Evolutionary conservation across 2,888 invertebrate species (phyloP).

Genomic region (Marronus borbonicus): DNA sequence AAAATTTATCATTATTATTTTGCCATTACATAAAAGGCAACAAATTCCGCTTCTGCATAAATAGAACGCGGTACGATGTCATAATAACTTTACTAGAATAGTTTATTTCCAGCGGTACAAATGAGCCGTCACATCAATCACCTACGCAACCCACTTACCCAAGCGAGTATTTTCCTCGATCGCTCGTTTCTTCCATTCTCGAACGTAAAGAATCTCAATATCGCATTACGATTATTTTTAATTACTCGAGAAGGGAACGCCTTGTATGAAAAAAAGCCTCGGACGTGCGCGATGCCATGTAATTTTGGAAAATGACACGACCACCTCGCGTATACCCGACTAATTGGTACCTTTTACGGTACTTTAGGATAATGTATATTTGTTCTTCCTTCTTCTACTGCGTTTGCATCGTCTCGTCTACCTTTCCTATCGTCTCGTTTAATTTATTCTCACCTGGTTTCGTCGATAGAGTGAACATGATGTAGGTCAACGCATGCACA

Average conservation of each 20-base stretch:
- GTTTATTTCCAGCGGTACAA: neutral
- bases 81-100: neutral
- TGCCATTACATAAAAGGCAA: too few species aligned
- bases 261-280: constrained; percentile 8
- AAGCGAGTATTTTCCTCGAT: constrained; percentile 19
- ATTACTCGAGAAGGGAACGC: constrained; percentile 22
- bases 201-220: constrained; percentile 25
- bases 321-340: neutral
- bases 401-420: neutral
- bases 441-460: constrained; percentile 28
- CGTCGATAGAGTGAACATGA: constrained; percentile 11
- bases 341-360: neutral
- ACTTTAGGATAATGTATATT: neutral
- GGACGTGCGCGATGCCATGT: neutral
- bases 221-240: constrained; percentile 14
- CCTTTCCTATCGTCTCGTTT: neutral
- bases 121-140: constrained; percentile 11
- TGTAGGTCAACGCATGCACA: constrained; percentile 20
- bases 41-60: too few species aligned
- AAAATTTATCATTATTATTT: too few species aligned
- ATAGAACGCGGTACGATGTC: too few species aligned
- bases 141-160: constrained; percentile 30
- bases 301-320: constrained; percentile 8
- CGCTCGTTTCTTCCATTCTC: neutral
- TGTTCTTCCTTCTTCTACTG: neutral